phyloP scores from a whole-genome alignment of 2,113 vertebrate species.

The Silurus glanis region DNA sequence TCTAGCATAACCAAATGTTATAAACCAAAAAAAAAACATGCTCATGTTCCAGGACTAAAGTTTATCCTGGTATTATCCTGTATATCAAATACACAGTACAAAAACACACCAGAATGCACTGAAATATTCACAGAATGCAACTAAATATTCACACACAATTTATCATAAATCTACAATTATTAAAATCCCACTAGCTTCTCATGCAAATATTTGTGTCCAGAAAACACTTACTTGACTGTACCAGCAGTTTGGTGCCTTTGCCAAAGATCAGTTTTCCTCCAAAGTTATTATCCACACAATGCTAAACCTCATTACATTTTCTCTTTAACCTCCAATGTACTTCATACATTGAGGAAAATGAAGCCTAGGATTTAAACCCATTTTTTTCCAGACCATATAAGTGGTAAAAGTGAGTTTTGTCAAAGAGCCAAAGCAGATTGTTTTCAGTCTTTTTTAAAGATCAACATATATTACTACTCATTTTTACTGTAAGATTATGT shows the following conservation, averaged over 20 bases:
- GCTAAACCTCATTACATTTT: background rate
- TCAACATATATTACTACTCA: background rate
- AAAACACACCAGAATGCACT: background rate
- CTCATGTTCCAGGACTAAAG: background rate
- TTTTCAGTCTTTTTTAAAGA: constrained; percentile 15
- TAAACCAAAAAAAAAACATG: too few species aligned
- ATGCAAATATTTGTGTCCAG: background rate
- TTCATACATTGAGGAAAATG: background rate
- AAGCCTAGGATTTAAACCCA: background rate
- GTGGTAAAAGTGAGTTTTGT: background rate
- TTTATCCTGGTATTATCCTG: too few species aligned
- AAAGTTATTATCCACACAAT: constrained; percentile 14
- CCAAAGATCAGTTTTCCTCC: constrained; percentile 1
- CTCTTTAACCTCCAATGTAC: background rate
- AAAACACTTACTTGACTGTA: background rate
- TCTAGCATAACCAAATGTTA: too few species aligned
- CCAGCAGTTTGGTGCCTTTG: background rate
- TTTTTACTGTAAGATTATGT: constrained; percentile 2
- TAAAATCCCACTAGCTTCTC: background rate
- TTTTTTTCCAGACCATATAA: background rate
- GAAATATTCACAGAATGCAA: too few species aligned
- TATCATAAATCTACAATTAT: background rate
- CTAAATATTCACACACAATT: background rate
- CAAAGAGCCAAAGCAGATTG: constrained; percentile 24
- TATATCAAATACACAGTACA: background rate